Percentiles rank a stretch among this genome's conserved stretches.
These are phyloP conservation scores for Oscheius sp. DNA, from an alignment of 1,140 invertebrate genomes.

Conservation along the genomic window DNA sequence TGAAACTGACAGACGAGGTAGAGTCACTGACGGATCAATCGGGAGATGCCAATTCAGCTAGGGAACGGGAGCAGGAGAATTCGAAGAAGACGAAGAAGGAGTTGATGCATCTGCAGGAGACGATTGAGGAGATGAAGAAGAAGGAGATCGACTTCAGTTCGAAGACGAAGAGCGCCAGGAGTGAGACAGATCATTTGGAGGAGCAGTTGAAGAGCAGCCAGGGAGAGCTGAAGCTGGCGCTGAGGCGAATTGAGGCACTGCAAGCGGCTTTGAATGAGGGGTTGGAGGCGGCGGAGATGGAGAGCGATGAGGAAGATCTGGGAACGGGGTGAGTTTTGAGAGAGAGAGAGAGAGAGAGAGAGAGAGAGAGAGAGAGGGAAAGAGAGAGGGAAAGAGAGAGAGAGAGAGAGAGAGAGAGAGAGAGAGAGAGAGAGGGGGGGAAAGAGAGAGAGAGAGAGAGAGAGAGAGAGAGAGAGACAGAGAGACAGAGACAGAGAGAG, in stretches of 20 bases:
- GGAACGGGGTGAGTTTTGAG: too few species aligned
- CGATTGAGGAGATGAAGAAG: conserved; percentile 23
- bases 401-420: too few species aligned
- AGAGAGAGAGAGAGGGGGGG: too few species aligned
- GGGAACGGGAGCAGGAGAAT: not conserved
- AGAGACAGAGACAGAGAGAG: too few species aligned
- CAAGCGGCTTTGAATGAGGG: conserved; percentile 8
- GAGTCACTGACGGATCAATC: conserved; percentile 5
- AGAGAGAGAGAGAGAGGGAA: too few species aligned
- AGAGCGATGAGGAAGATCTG: conserved; percentile 3
- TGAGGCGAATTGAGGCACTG: conserved; percentile 1
- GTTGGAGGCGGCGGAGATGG: not conserved
- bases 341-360: too few species aligned
- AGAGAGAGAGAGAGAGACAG: too few species aligned
- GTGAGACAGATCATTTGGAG: conserved; percentile 24
- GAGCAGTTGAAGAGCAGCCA: conserved; percentile 23
- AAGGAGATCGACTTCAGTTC: conserved; percentile 1
- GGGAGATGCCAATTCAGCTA: not conserved
- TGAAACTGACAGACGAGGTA: conserved; percentile 26
- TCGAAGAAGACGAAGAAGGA: conserved; percentile 25
- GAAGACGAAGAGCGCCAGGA: conserved; percentile 14
- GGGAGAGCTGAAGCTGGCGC: conserved; percentile 26
- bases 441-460: too few species aligned
- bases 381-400: too few species aligned
- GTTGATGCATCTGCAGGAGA: conserved; percentile 15